Evolutionary conservation across 2,888 invertebrate species (phyloP).

Genomic region (Selenia dentaria): DNA sequence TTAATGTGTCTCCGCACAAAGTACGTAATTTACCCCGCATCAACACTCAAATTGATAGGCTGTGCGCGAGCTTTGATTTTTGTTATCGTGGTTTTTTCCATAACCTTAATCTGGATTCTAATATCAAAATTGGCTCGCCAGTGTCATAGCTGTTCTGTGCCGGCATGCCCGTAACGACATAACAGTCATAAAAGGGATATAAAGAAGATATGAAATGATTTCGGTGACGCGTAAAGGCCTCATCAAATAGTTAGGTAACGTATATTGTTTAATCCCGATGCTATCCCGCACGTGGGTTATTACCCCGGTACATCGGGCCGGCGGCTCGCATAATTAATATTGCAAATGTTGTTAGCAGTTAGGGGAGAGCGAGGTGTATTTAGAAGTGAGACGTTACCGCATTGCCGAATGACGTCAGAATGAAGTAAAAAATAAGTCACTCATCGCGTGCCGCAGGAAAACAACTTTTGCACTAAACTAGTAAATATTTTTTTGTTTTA

Average conservation of each 20-base stretch:
- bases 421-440: no score
- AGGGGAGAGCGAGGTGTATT: constrained; percentile 46
- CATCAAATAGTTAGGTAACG: constrained; percentile 64
- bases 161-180: constrained; percentile 10
- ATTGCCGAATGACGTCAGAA: constrained; percentile 28
- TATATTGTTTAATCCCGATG: constrained; percentile 69
- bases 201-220: constrained; percentile 22
- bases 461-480: no score
- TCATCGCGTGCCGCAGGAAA: no score
- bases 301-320: constrained; percentile 62
- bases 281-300: constrained; percentile 63
- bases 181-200: constrained; percentile 20
- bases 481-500: no score
- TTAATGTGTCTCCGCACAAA: constrained; percentile 78
- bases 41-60: constrained; percentile 60
- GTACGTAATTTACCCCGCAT: constrained; percentile 68
- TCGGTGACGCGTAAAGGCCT: constrained; percentile 46
- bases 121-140: constrained; percentile 1
- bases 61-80: constrained; percentile 53
- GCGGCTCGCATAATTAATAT: constrained; percentile 74
- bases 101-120: background rate
- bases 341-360: constrained; percentile 80
- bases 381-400: constrained; percentile 33
- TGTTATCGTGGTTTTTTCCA: constrained; percentile 22
- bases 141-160: no score